These are phyloP conservation scores for Cathartes aura DNA, from an alignment of 2,113 vertebrate species.

Conservation along the genomic window DNA sequence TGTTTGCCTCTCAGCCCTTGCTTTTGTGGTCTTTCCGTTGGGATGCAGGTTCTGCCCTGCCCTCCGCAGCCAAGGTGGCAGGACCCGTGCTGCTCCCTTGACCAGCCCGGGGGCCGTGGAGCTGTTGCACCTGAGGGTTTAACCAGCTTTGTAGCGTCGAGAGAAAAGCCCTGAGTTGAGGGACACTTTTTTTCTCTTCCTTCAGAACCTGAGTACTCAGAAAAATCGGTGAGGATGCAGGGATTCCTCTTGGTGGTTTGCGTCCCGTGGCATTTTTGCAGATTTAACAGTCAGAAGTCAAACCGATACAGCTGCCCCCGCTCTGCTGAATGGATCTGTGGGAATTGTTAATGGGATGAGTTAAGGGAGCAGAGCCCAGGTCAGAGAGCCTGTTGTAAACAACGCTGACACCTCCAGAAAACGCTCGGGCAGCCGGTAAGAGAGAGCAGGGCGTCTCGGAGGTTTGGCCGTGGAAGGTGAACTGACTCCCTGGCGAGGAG, in stretches of 20 bases:
- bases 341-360: not conserved
- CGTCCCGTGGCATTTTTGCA: not conserved
- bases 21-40: not conserved
- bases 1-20: not conserved
- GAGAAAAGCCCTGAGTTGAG: not conserved
- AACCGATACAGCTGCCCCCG: not conserved
- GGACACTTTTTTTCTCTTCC: no score
- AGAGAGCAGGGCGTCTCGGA: not conserved
- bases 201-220: rapidly evolving
- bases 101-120: rapidly evolving
- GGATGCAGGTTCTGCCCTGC: not conserved
- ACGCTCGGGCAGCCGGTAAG: not conserved
- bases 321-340: not conserved
- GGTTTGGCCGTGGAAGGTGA: not conserved
- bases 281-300: not conserved
- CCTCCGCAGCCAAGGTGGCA: rapidly evolving
- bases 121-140: not conserved
- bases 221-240: rapidly evolving
- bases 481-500: not conserved
- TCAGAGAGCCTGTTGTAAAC: not conserved
- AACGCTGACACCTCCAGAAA: not conserved
- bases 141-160: rapidly evolving
- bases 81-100: not conserved
- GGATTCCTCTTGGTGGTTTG: not conserved
- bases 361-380: not conserved